Percentiles rank a stretch among this genome's conserved stretches.
These are phyloP conservation scores for Brachyptera risi DNA, from an alignment of 2,888 invertebrate species.

Conservation along the genomic window DNA sequence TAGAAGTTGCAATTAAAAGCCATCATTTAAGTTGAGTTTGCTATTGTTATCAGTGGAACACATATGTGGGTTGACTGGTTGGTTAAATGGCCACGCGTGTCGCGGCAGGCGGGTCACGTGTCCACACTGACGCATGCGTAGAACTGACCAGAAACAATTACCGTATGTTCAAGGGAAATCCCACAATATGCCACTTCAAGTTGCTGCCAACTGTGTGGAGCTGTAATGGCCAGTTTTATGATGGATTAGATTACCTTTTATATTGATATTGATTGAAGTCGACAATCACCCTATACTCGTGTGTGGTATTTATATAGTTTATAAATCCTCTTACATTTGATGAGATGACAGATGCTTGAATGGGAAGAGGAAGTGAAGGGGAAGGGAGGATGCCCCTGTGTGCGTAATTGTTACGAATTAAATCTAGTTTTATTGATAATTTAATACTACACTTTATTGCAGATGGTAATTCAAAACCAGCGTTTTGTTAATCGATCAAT, in stretches of 20 bases:
- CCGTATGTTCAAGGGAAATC: background rate
- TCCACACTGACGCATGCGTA: background rate
- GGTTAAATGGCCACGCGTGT: background rate
- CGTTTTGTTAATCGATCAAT: too few species aligned
- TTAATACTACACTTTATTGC: too few species aligned
- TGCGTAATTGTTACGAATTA: background rate
- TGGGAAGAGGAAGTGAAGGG: background rate
- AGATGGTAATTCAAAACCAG: too few species aligned
- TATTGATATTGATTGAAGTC: conserved; percentile 11
- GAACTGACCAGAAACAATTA: conserved; percentile 19
- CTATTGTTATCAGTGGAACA: too few species aligned
- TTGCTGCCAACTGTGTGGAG: background rate
- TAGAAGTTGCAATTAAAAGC: too few species aligned
- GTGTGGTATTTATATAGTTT: conserved; percentile 4
- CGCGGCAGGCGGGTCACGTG: conserved; percentile 14
- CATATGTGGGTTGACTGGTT: conserved; percentile 4
- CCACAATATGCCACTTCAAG: background rate
- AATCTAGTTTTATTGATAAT: background rate
- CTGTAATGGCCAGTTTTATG: background rate
- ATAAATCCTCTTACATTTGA: background rate
- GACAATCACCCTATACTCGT: background rate
- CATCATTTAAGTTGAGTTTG: too few species aligned
- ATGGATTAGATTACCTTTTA: conserved; percentile 14
- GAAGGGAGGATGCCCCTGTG: background rate
- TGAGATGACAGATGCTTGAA: background rate